Conservation (phyloP, 2,113 vertebrate genomes). For the Pachypanchax playfairii region DNA sequence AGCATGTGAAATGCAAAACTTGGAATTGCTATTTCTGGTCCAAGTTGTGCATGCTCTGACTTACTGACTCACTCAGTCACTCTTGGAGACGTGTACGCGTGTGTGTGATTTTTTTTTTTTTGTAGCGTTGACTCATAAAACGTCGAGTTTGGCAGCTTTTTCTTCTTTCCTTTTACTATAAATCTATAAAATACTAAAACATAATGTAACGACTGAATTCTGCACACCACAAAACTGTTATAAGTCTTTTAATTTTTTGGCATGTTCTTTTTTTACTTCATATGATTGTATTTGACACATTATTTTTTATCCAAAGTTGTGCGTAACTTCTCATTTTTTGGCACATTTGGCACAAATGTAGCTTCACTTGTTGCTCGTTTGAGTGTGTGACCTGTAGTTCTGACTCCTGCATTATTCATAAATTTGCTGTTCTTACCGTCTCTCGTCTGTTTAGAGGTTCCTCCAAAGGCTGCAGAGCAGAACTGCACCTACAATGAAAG, state of each 20-base stretch:
- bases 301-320: too few relatives aligned
- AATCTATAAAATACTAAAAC: conserved; percentile 29
- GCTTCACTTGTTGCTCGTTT: conserved; percentile 18
- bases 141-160: conserved; percentile 14
- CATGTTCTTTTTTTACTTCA: too few relatives aligned
- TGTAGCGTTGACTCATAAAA: conserved; percentile 44
- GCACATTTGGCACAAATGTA: background rate
- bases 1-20: conserved; percentile 50
- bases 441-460: conserved; percentile 88
- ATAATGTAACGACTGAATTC: too few relatives aligned
- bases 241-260: too few relatives aligned
- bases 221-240: too few relatives aligned
- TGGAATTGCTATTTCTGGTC: conserved; percentile 66
- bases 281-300: too few relatives aligned
- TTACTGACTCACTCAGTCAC: conserved; percentile 31
- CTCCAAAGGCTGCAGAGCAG: conserved; percentile 53
- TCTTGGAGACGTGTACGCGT: conserved; percentile 40
- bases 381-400: conserved; percentile 3
- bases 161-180: conserved; percentile 13
- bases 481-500: conserved; percentile 39
- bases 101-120: conserved; percentile 27
- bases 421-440: conserved; percentile 81
- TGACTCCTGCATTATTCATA: conserved; percentile 7
- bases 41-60: conserved; percentile 48
- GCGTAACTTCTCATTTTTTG: conserved; percentile 3